Evolutionary conservation across 2,113 vertebrate genomes (phyloP).

Genomic region (Epinephelus cyanopodus): DNA sequence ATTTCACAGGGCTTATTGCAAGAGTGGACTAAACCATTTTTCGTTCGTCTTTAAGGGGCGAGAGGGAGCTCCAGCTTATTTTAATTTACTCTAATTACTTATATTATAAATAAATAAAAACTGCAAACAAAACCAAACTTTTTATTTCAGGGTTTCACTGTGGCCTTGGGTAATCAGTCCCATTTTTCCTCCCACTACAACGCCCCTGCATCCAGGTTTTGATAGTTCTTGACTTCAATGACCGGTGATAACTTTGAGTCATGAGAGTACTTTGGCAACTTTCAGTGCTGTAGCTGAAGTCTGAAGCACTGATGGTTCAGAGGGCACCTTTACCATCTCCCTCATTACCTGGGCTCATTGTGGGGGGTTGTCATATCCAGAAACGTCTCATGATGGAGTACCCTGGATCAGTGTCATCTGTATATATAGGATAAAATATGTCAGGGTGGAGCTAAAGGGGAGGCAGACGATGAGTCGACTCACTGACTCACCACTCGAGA

Average conservation of each 20-base stretch:
- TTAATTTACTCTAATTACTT: too few species aligned
- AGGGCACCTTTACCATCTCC: not conserved
- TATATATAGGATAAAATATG: not conserved
- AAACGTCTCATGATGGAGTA: not conserved
- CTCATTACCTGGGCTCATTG: not conserved
- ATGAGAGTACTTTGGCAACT: not conserved
- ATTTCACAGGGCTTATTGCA: too few species aligned
- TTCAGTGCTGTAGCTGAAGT: not conserved
- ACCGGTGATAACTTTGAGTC: not conserved
- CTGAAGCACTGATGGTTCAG: not conserved
- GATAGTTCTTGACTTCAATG: not conserved
- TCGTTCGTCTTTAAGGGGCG: too few species aligned
- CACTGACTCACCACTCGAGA: not conserved
- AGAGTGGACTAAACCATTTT: too few species aligned
- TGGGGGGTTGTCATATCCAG: not conserved
- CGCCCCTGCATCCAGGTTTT: not conserved
- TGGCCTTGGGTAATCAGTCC: too few species aligned
- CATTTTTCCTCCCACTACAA: too few species aligned
- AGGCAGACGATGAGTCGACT: slow-evolving; percentile 15
- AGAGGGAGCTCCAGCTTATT: too few species aligned
- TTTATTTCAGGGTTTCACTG: too few species aligned
- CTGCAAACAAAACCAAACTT: too few species aligned
- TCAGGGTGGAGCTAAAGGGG: not conserved
- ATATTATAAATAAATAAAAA: too few species aligned
- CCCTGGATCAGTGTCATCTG: not conserved